Conservation (phyloP, 2,113 vertebrate genomes). For the Romanogobio albipinnatus region DNA sequence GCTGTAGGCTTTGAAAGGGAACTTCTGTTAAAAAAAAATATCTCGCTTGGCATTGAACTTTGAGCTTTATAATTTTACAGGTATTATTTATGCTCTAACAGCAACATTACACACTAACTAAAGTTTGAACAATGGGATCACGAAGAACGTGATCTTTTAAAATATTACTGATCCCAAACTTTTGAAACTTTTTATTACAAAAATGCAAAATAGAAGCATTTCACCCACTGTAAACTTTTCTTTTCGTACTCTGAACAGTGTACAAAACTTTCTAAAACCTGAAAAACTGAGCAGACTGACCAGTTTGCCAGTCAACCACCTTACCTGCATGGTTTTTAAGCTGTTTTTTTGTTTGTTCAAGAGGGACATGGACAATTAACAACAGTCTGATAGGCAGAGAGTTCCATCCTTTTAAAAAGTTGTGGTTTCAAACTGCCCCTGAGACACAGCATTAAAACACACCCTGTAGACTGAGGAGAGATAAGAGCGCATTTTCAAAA, state of each 20-base stretch:
- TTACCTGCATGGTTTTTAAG: neutral
- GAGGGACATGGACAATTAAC: neutral
- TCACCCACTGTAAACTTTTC: neutral
- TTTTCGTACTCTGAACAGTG: neutral
- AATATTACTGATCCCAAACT: too few species aligned
- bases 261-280: neutral
- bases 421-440: neutral
- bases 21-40: too few species aligned
- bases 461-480: conserved; percentile 1
- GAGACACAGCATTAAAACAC: conserved; percentile 9
- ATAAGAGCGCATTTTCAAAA: conserved; percentile 16
- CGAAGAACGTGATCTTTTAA: too few species aligned
- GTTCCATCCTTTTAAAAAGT: neutral
- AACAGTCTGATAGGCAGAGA: neutral
- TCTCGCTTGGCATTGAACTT: too few species aligned
- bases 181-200: neutral
- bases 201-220: neutral
- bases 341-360: neutral
- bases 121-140: too few species aligned
- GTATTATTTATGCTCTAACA: too few species aligned
- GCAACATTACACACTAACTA: too few species aligned
- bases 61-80: too few species aligned
- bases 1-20: too few species aligned
- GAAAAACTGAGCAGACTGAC: neutral
- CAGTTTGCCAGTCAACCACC: neutral